Percentiles rank a stretch among this genome's conserved stretches.
Evolutionary conservation across 2,113 vertebrate genomes (phyloP).

Genomic region (Thinocorus orbignyianus): DNA sequence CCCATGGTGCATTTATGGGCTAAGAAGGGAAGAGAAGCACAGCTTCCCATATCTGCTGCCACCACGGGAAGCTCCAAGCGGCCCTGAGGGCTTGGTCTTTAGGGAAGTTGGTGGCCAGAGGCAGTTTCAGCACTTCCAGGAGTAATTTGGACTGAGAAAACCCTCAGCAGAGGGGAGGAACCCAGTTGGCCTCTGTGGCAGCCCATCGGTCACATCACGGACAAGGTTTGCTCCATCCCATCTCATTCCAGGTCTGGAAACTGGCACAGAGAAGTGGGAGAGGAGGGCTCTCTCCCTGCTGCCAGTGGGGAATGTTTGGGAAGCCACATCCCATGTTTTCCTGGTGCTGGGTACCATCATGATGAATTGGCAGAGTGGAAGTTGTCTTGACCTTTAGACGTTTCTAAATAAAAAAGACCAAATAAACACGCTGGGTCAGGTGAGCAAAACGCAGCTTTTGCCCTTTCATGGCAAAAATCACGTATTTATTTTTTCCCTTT

Average conservation of each 20-base stretch:
- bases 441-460: neutral
- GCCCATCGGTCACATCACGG: accelerated
- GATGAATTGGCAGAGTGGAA: neutral
- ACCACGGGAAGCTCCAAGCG: neutral
- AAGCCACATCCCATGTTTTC: accelerated
- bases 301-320: neutral
- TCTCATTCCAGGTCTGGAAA: neutral
- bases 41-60: accelerated
- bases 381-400: neutral
- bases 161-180: accelerated
- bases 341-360: accelerated
- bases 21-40: neutral
- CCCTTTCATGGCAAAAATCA: accelerated
- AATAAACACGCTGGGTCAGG: neutral
- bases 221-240: neutral
- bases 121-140: neutral
- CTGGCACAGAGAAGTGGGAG: neutral
- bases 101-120: neutral
- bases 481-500: neutral
- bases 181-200: accelerated
- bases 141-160: neutral
- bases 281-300: accelerated
- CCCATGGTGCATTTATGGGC: accelerated
- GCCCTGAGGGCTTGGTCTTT: neutral
- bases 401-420: neutral